These are phyloP conservation scores for Volucella bombylans DNA, from an alignment of 2,888 invertebrate species.

Conservation along the genomic window DNA sequence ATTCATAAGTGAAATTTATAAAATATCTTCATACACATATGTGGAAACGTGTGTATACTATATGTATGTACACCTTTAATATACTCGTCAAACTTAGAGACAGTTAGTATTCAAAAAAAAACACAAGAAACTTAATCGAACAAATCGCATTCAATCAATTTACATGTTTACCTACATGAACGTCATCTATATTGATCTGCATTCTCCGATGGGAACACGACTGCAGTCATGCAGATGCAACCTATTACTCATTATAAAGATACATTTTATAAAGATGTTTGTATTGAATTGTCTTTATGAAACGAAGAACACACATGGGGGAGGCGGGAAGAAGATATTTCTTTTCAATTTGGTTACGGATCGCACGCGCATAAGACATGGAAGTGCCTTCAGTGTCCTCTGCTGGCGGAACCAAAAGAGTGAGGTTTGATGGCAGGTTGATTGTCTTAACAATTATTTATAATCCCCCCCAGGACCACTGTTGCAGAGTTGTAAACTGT, in stretches of 20 bases:
- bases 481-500: constrained; percentile 69
- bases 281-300: constrained; percentile 66
- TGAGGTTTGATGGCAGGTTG: constrained; percentile 69
- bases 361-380: constrained; percentile 56
- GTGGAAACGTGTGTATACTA: constrained; percentile 33
- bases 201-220: constrained; percentile 45
- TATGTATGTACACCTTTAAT: constrained; percentile 28
- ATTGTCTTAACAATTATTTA: constrained; percentile 74
- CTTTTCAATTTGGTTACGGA: constrained; percentile 70
- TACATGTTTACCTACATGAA: constrained; percentile 54
- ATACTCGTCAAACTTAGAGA: constrained; percentile 50
- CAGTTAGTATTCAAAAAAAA: constrained; percentile 6
- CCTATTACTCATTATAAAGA: constrained; percentile 73
- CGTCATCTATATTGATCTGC: constrained; percentile 46
- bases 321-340: constrained; percentile 40
- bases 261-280: constrained; percentile 73
- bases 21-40: too few species aligned
- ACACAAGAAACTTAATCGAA: constrained; percentile 40
- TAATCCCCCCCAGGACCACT: constrained; percentile 71
- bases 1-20: too few species aligned
- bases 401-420: constrained; percentile 40
- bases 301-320: constrained; percentile 23
- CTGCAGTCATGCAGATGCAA: constrained; percentile 60
- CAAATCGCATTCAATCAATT: constrained; percentile 67
- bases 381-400: constrained; percentile 10